Percentiles rank a stretch among this genome's conserved stretches.
These are phyloP conservation scores for Percina caprodes DNA, from an alignment of 2,113 vertebrate genomes.

Conservation along the genomic window DNA sequence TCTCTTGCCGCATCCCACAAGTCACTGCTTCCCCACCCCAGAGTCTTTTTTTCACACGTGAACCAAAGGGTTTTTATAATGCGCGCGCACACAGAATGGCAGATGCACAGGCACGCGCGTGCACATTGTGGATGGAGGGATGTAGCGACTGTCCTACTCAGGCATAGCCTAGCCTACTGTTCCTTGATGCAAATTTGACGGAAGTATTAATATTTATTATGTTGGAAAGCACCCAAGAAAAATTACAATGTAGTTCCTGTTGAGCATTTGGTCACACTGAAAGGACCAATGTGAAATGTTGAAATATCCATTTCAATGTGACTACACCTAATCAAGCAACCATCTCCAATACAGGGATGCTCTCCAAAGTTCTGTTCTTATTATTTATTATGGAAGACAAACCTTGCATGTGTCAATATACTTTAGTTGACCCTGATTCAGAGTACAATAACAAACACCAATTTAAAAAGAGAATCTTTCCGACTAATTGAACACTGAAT, in stretches of 20 bases:
- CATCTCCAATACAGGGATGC: background rate
- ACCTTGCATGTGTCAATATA: background rate
- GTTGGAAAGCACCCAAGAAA: background rate
- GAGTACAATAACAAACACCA: too few relatives aligned
- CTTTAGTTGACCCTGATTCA: background rate
- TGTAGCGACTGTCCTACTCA: background rate
- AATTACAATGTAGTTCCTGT: background rate
- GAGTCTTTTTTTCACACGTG: constrained; percentile 56
- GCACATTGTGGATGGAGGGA: background rate
- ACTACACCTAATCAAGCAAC: background rate
- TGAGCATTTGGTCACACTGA: background rate
- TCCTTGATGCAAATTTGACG: background rate
- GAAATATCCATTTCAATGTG: background rate
- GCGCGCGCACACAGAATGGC: constrained; percentile 49
- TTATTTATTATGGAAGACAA: too few relatives aligned
- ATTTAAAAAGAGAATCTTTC: too few relatives aligned
- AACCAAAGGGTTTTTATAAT: constrained; percentile 56
- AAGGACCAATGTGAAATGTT: background rate
- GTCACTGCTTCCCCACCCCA: constrained; percentile 59
- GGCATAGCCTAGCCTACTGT: background rate
- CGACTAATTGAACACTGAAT: too few relatives aligned
- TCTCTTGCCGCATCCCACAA: constrained; percentile 69
- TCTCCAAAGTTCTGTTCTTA: background rate
- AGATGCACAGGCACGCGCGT: constrained; percentile 9
- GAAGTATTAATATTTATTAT: background rate